Base-by-base conservation (phyloP, 2,797 vertebrate species). In the Malacoctenus gilli region DNA sequence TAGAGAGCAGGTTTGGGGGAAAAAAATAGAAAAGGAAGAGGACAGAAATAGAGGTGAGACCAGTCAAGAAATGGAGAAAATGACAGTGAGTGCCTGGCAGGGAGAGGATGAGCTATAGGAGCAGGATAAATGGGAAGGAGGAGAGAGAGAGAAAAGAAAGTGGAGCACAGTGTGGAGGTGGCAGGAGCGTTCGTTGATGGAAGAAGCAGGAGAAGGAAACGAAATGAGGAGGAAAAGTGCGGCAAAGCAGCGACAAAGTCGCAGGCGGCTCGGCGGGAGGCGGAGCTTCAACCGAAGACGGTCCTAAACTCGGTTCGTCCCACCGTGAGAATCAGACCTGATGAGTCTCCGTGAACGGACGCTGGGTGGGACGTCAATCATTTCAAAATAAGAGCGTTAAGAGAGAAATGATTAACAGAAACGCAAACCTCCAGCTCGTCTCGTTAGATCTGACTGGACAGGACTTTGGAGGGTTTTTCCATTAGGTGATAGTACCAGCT, bases 161-260 rank as follows among this genome's bases (percentile, higher is more conserved):
- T 63, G 53, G 59, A 75, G 68, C 52, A 58, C 31, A 47, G 35
- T 66, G 72, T 58, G 67, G 64, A 76, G 74, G 68, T 60, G 65
- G 77, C 65, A 63, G 74, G n/a, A 74, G 54, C 67, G 48, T 38
- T 52, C 76, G 52, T 55, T 59, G 68, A 74, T 61, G 69, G 74
- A 69, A 70, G 67, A 80, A 77, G 68, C 53, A 61, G 49, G 15
- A 68, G 59, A 77, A 68, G 58, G 28, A 73, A 72, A 77, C 35
- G 60, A 79, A 82, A 80, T 59, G 68, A 68, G 36, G 39, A 40
- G 47, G 58, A 72, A 77, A 80, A 70, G 69, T 44, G 56, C 48
- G 38, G 70, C 59, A 68, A 79, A 80, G 59, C 62, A 79, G 54
- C 43, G 75, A 71, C 71, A 69, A 73, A 51, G 71, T 75, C 20